phyloP scores from a whole-genome alignment of 2,888 invertebrate species.

The Thumatha senex region DNA sequence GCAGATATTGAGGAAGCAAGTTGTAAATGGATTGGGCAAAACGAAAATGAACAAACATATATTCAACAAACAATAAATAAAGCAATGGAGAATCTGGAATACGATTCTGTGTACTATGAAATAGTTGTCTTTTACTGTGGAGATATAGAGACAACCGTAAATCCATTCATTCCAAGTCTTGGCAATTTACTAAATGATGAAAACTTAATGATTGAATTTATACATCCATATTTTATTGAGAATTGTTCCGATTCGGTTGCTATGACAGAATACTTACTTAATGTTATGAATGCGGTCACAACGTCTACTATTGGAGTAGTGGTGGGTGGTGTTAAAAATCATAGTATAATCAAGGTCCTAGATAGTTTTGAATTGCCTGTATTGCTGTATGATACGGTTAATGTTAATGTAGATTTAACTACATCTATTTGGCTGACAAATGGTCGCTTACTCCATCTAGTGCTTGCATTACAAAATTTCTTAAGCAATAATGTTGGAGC shows the following conservation, averaged over 20 bases:
- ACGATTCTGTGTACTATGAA: neutral
- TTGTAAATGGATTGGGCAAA: neutral
- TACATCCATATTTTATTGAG: neutral
- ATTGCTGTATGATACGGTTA: constrained; percentile 1
- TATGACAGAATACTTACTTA: neutral
- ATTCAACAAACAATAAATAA: too few species aligned
- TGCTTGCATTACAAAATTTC: constrained; percentile 4
- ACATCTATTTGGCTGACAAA: constrained; percentile 1
- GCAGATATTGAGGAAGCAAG: neutral
- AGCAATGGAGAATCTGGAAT: neutral
- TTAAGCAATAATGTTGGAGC: neutral
- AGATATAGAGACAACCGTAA: neutral
- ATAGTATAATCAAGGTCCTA: neutral
- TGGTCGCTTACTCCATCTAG: constrained; percentile 1
- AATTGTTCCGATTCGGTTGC: neutral
- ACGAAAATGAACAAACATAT: neutral
- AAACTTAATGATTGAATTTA: neutral
- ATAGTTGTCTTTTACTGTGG: neutral
- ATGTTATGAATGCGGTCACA: neutral
- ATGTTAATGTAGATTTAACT: neutral
- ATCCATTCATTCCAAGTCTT: neutral
- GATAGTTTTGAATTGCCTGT: constrained; percentile 2
- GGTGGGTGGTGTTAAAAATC: neutral
- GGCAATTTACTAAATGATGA: neutral
- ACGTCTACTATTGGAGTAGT: constrained; percentile 2